Conservation (phyloP, 1,140 invertebrate genomes). For the Drosophila murphyi region DNA sequence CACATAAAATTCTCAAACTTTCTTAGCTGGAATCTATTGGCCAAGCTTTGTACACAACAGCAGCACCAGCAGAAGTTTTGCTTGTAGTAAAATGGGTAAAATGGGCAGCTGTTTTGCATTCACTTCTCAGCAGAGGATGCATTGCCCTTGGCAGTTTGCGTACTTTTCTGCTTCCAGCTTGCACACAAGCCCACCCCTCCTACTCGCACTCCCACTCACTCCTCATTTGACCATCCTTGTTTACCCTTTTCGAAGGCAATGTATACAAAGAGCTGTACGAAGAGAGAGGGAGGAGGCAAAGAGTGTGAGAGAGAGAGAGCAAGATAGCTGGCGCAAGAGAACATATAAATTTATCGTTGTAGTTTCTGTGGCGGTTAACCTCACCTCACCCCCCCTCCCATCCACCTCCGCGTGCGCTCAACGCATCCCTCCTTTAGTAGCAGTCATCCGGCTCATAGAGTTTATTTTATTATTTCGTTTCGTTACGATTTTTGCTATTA, state of each 20-base stretch:
- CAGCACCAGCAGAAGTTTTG: constrained; percentile 11
- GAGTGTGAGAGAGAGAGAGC: neutral
- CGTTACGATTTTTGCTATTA: constrained; percentile 82
- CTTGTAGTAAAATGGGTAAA: constrained; percentile 3
- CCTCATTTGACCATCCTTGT: constrained; percentile 38
- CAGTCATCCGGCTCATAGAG: constrained; percentile 65
- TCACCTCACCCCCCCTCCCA: constrained; percentile 40
- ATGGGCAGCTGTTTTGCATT: constrained; percentile 22
- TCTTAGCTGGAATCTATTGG: constrained; percentile 4
- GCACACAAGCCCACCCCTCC: neutral
- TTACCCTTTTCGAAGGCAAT: constrained; percentile 26
- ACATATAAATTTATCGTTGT: constrained; percentile 51
- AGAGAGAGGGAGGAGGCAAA: constrained; percentile 17
- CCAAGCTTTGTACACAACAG: constrained; percentile 8
- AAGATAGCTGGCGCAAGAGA: constrained; percentile 22
- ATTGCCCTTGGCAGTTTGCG: constrained; percentile 44
- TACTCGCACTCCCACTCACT: neutral
- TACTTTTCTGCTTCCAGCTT: constrained; percentile 12
- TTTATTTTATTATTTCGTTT: constrained; percentile 79
- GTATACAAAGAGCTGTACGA: constrained; percentile 6
- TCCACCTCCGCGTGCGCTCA: neutral
- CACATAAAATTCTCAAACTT: neutral
- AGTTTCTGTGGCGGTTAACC: constrained; percentile 55
- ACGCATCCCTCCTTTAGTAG: constrained; percentile 15
- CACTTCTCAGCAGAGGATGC: constrained; percentile 18